These are phyloP conservation scores for Cladorhizidae sp. DNA, from an alignment of 37 sponge, comb jelly and placozoan genomes.

Conservation along the genomic window DNA sequence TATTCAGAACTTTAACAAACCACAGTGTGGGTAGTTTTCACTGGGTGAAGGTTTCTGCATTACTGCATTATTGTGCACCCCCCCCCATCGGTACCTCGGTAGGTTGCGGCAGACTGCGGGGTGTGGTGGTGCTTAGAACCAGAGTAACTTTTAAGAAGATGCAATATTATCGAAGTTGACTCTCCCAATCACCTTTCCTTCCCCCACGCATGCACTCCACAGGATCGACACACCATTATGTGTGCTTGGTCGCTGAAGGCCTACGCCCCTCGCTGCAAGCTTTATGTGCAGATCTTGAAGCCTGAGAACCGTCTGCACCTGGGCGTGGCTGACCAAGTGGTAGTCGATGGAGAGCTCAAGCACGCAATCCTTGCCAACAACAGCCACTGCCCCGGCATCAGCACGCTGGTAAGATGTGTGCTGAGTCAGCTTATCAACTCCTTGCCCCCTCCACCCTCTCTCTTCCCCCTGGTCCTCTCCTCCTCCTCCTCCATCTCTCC, in stretches of 20 bases:
- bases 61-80: too few relatives aligned
- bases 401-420: slow-evolving; percentile 36
- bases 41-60: too few relatives aligned
- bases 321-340: slow-evolving; percentile 42
- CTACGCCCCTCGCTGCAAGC: slow-evolving; percentile 57
- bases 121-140: too few relatives aligned
- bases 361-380: slow-evolving; percentile 70
- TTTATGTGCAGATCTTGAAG: slow-evolving; percentile 74
- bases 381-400: slow-evolving; percentile 67
- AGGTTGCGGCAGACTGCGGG: too few relatives aligned
- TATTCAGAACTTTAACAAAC: too few relatives aligned
- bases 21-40: too few relatives aligned
- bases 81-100: too few relatives aligned
- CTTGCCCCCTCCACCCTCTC: too few relatives aligned
- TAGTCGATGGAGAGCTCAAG: slow-evolving; percentile 78
- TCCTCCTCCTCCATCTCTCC: too few relatives aligned
- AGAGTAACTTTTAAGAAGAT: too few relatives aligned
- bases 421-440: too few relatives aligned
- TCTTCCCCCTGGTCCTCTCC: too few relatives aligned
- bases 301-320: slow-evolving; percentile 67
- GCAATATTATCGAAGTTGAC: not conserved
- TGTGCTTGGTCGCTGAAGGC: slow-evolving; percentile 69
- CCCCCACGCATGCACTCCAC: not conserved
- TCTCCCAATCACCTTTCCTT: not conserved
- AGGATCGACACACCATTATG: slow-evolving; percentile 80